A percentile compares a stretch with the other conserved stretches of the same genome.
These are phyloP conservation scores for Pentamera pediparva DNA, from an alignment of 53 echinoderm and acorn worm species.

Conservation along the genomic window DNA sequence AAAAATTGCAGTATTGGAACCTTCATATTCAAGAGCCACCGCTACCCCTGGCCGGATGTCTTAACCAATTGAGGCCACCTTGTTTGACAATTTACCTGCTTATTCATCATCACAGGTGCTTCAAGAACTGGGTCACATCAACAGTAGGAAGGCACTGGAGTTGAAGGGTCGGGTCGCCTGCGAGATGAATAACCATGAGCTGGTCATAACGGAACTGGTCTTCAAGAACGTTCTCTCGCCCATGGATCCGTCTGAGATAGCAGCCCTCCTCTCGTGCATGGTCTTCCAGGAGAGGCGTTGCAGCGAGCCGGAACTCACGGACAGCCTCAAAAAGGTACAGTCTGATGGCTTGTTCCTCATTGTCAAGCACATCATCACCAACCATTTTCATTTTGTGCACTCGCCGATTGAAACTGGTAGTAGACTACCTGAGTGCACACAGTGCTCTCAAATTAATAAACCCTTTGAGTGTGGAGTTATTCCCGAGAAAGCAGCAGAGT, in stretches of 20 bases:
- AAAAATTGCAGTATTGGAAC: too few species aligned
- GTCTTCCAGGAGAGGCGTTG: conserved; percentile 93
- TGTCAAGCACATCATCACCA: too few species aligned
- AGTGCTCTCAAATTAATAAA: too few species aligned
- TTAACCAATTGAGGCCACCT: neutral
- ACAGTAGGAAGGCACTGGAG: conserved; percentile 64
- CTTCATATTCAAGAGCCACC: too few species aligned
- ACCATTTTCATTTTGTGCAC: too few species aligned
- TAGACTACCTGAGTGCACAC: too few species aligned
- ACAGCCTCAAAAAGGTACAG: conserved; percentile 58
- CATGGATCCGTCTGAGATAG: conserved; percentile 71
- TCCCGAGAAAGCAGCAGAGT: too few species aligned
- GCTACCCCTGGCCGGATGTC: too few species aligned
- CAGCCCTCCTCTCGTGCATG: conserved; percentile 88
- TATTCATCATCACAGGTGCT: conserved; percentile 49
- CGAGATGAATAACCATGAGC: conserved; percentile 89
- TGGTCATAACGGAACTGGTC: conserved; percentile 86
- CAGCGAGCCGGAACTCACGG: conserved; percentile 75
- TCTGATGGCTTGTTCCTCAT: too few species aligned
- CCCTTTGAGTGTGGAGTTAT: too few species aligned
- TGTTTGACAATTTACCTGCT: neutral
- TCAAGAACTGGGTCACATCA: conserved; percentile 61
- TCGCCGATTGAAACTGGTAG: too few species aligned
- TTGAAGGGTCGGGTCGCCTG: conserved; percentile 93
- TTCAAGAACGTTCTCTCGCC: conserved; percentile 80